A percentile compares a stretch with the other conserved stretches of the same genome.
phyloP scores from a whole-genome alignment of 2,888 invertebrate species.

The Pheosia tremula region DNA sequence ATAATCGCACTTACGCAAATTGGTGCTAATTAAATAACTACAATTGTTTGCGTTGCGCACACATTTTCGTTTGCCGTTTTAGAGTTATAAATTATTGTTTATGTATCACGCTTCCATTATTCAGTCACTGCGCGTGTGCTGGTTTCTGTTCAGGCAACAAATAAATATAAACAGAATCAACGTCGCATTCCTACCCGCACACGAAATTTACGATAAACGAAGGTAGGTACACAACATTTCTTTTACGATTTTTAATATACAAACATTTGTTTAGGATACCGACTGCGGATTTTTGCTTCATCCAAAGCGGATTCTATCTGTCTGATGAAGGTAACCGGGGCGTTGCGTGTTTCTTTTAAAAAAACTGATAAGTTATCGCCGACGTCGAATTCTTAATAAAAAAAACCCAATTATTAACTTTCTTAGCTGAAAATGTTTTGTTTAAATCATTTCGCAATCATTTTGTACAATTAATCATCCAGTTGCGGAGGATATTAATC shows the following conservation, averaged over 20 bases:
- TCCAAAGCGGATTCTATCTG: conserved; percentile 15
- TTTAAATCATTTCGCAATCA: not conserved
- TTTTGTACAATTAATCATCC: not conserved
- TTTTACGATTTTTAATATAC: conserved; percentile 19
- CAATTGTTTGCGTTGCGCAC: conserved; percentile 30
- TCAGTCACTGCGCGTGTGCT: conserved; percentile 22
- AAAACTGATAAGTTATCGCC: conserved; percentile 20
- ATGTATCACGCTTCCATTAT: conserved; percentile 18
- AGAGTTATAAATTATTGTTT: conserved; percentile 29
- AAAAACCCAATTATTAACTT: conserved; percentile 8
- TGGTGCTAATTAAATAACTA: conserved; percentile 43
- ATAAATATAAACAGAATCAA: conserved; percentile 24
- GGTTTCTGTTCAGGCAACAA: conserved; percentile 22
- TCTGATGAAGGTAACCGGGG: conserved; percentile 17
- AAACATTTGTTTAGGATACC: conserved; percentile 32
- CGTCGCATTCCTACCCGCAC: conserved; percentile 18
- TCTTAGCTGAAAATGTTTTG: not conserved
- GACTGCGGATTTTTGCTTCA: conserved; percentile 5
- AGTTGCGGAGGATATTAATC: conserved; percentile 15
- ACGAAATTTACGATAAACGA: conserved; percentile 26
- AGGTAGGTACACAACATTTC: conserved; percentile 15
- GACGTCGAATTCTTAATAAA: conserved; percentile 24
- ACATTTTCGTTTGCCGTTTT: conserved; percentile 25
- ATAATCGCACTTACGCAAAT: conserved; percentile 32
- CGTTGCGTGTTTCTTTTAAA: conserved; percentile 29